Conservation (phyloP, 2,888 invertebrate species). For the Ornithoptera alexandrae region DNA sequence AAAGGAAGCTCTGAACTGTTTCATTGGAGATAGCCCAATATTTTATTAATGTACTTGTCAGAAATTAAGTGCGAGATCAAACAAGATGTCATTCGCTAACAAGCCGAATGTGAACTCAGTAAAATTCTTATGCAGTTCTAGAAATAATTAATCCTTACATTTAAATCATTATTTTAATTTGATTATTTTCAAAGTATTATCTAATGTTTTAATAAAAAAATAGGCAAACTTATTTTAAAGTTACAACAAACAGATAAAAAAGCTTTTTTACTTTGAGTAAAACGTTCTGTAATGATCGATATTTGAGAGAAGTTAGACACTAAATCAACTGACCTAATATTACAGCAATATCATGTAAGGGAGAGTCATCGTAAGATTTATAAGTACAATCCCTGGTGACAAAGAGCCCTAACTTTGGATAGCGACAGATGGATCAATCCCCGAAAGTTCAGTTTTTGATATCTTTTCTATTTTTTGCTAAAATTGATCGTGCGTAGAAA, state of each 20-base stretch:
- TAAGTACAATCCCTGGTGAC: conserved; percentile 57
- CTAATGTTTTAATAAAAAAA: too few relatives aligned
- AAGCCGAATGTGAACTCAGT: neutral
- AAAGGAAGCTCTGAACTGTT: conserved; percentile 61
- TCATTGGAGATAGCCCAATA: conserved; percentile 69
- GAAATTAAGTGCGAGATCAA: conserved; percentile 44
- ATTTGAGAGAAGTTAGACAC: conserved; percentile 58
- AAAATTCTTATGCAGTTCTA: neutral
- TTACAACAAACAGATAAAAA: neutral
- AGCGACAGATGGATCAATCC: conserved; percentile 51
- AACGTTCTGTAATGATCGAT: conserved; percentile 45
- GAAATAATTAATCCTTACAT: neutral
- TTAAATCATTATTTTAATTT: too few relatives aligned
- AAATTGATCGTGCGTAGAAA: conserved; percentile 12
- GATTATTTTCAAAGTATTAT: too few relatives aligned
- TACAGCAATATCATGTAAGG: conserved; percentile 53
- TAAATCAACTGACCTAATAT: conserved; percentile 61
- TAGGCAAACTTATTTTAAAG: neutral
- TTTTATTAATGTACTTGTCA: conserved; percentile 55
- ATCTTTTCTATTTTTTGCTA: conserved; percentile 29
- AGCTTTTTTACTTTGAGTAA: neutral
- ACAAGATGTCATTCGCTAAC: neutral
- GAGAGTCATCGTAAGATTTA: conserved; percentile 68
- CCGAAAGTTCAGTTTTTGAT: conserved; percentile 41
- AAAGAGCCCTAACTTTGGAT: conserved; percentile 55